Evolutionary conservation across 2,797 vertebrate genomes (phyloP).

Genomic region (Taenioides sp.): DNA sequence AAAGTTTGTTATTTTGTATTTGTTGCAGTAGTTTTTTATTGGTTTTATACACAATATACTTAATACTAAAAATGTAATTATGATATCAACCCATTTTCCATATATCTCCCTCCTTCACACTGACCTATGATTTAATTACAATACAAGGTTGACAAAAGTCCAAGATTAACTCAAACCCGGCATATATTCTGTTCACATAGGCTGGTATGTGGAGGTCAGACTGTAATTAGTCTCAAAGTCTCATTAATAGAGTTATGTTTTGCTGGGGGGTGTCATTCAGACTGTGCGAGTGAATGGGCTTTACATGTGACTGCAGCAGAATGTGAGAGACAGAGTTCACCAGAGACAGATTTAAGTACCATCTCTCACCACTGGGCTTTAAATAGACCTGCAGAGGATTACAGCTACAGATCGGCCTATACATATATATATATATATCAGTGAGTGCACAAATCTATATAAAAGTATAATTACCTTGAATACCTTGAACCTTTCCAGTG

Average conservation of each 20-base stretch:
- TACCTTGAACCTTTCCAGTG: no score
- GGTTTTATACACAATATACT: no score
- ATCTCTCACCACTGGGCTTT: slow-evolving; percentile 43
- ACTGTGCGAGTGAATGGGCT: slow-evolving; percentile 6
- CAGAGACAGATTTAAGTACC: slow-evolving; percentile 48
- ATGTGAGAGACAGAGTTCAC: slow-evolving; percentile 12
- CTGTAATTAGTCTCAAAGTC: slow-evolving; percentile 12
- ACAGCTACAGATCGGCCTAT: no score
- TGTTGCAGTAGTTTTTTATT: no score
- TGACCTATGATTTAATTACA: neutral
- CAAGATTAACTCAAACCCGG: neutral
- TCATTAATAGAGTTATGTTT: slow-evolving; percentile 21
- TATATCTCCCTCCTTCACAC: neutral
- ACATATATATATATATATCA: no score
- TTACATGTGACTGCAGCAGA: slow-evolving; percentile 18
- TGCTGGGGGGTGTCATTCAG: neutral
- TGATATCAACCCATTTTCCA: no score
- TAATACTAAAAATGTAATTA: no score
- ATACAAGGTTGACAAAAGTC: neutral
- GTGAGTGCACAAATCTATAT: no score
- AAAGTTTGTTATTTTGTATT: no score
- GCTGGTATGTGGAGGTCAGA: slow-evolving; percentile 9
- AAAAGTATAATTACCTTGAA: no score
- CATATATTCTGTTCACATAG: neutral
- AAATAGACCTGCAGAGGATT: slow-evolving; percentile 66